Conservation (phyloP, 2,113 vertebrate genomes). For the Aleadryas rufinucha region DNA sequence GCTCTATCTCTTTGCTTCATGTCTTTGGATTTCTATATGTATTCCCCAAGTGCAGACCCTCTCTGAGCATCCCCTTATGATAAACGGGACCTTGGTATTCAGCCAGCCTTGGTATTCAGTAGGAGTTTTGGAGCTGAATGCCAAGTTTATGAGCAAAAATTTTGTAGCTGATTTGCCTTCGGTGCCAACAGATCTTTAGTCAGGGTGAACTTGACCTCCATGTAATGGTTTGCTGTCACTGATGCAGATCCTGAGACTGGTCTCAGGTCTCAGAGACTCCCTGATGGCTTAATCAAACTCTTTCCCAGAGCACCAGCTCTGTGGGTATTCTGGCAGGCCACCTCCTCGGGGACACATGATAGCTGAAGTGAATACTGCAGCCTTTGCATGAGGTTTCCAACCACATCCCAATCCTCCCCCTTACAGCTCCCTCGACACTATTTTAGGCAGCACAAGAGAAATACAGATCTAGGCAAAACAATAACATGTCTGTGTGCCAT, state of each 20-base stretch:
- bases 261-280: not conserved
- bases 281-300: not conserved
- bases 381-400: not conserved
- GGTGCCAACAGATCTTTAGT: not conserved
- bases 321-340: not conserved
- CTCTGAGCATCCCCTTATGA: not conserved
- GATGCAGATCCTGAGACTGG: not conserved
- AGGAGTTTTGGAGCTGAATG: not conserved
- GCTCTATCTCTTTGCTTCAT: not conserved
- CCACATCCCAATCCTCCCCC: not conserved
- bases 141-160: not conserved
- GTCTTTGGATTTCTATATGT: not conserved
- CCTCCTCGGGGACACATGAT: not conserved
- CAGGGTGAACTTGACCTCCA: not conserved
- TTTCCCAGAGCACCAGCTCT: constrained; percentile 1
- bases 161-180: not conserved
- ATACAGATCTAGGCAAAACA: constrained; percentile 25
- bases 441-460: constrained; percentile 2
- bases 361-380: not conserved
- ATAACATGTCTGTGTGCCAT: not conserved
- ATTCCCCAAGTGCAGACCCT: not conserved
- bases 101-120: not conserved
- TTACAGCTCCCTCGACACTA: not conserved
- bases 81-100: not conserved
- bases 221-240: not conserved